A percentile compares a stretch with the other conserved stretches of the same genome.
These are phyloP conservation scores for Telmatherina bonti DNA, from an alignment of 2,797 vertebrate genomes.

Conservation along the genomic window DNA sequence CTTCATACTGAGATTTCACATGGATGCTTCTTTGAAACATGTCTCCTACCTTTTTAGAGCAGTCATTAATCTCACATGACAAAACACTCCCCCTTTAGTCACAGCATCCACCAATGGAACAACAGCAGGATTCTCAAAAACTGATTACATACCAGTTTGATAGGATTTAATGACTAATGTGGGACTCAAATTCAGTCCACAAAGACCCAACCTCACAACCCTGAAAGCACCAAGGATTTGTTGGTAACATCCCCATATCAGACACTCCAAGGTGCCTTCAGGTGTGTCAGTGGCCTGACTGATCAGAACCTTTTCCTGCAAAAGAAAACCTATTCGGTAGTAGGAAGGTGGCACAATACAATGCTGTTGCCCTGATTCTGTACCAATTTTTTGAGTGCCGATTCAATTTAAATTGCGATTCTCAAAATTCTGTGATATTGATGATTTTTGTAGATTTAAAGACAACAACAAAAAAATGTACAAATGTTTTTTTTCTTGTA, in stretches of 20 bases:
- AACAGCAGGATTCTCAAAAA: background rate
- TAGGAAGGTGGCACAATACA: background rate
- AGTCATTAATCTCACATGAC: background rate
- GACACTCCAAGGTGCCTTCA: background rate
- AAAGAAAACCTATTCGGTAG: background rate
- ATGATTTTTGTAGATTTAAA: too few relatives aligned
- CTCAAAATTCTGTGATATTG: too few relatives aligned
- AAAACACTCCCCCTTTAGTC: background rate
- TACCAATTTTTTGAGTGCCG: too few relatives aligned
- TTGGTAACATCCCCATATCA: background rate
- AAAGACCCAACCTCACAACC: background rate
- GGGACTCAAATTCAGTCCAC: background rate
- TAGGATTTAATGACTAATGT: background rate
- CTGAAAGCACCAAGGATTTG: background rate
- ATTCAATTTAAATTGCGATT: too few relatives aligned
- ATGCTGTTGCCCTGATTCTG: too few relatives aligned
- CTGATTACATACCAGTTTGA: background rate
- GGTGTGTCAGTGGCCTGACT: background rate
- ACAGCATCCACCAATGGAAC: background rate
- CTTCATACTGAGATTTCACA: background rate
- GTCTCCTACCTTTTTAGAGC: background rate
- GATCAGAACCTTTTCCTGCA: background rate
- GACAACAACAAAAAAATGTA: too few relatives aligned
- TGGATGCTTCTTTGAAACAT: background rate
- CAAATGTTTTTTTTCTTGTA: too few relatives aligned